A percentile compares a stretch with the other conserved stretches of the same genome.
Evolutionary conservation across 2,888 invertebrate genomes (phyloP).

Genomic region (Ophioninae sp.): DNA sequence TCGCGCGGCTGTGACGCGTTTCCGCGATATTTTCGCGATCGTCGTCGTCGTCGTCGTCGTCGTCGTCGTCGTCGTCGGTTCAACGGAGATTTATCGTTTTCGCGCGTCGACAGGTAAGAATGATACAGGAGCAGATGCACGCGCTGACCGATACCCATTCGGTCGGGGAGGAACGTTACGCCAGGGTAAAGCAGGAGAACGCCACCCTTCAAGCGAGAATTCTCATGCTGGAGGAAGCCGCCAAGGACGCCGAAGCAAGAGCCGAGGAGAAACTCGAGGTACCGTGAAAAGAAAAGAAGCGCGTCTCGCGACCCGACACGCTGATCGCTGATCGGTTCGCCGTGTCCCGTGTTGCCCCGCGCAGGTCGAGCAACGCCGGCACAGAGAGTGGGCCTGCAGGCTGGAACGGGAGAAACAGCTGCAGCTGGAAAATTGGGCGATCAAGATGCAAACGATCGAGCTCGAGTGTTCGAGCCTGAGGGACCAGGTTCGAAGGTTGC

Average conservation of each 20-base stretch:
- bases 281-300: constrained; percentile 32
- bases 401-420: constrained; percentile 92
- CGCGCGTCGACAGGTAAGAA: constrained; percentile 87
- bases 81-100: background rate
- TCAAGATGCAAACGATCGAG: constrained; percentile 87
- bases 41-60: too few relatives aligned
- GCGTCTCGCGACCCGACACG: background rate
- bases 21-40: too few relatives aligned
- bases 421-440: constrained; percentile 89
- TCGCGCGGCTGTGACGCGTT: too few relatives aligned
- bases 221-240: constrained; percentile 92
- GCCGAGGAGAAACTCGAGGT: constrained; percentile 83
- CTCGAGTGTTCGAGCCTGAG: constrained; percentile 85
- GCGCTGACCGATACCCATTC: constrained; percentile 93
- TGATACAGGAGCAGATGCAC: constrained; percentile 95
- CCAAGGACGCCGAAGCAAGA: constrained; percentile 81
- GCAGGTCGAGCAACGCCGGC: constrained; percentile 92
- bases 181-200: constrained; percentile 95
- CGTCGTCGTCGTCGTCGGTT: background rate
- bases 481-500: constrained; percentile 86
- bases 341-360: too few relatives aligned
- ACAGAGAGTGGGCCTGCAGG: constrained; percentile 91
- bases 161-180: constrained; percentile 93
- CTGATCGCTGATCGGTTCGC: background rate
- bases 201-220: constrained; percentile 94